Conservation (phyloP, 2,113 vertebrate genomes). For the Nothocercus julius region DNA sequence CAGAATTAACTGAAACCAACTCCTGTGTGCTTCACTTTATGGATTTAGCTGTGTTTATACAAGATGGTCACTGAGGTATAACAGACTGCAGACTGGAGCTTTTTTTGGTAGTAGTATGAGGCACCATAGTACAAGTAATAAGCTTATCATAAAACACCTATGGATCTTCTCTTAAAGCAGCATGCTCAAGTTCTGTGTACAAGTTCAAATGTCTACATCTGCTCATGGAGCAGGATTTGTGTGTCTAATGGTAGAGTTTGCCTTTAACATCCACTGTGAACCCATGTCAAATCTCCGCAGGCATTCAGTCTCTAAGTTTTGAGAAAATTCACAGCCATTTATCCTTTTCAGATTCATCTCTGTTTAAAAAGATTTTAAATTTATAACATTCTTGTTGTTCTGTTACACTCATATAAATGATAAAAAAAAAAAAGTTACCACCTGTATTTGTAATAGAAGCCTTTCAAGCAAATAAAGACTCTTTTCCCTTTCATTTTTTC, state of each 20-base stretch:
- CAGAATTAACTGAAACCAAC: constrained; percentile 36
- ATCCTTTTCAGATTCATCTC: background rate
- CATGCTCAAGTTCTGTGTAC: background rate
- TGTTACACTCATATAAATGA: background rate
- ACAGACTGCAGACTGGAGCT: background rate
- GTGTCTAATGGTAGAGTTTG: background rate
- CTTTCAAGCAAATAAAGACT: constrained; percentile 4
- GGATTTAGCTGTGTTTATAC: background rate
- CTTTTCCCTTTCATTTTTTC: background rate
- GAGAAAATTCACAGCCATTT: background rate
- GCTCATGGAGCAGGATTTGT: background rate
- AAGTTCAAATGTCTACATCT: background rate
- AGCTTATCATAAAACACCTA: background rate
- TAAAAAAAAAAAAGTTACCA: background rate
- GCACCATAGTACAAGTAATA: background rate
- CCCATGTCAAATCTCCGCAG: background rate
- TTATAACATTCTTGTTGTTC: background rate
- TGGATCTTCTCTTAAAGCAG: background rate
- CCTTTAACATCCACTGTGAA: background rate
- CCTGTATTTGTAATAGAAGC: background rate
- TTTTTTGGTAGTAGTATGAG: background rate
- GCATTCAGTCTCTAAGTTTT: background rate
- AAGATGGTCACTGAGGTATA: background rate
- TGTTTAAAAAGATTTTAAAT: background rate
- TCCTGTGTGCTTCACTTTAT: background rate